Evolutionary conservation across 1,140 invertebrate genomes (phyloP).

Genomic region (Ridgeia piscesae): DNA sequence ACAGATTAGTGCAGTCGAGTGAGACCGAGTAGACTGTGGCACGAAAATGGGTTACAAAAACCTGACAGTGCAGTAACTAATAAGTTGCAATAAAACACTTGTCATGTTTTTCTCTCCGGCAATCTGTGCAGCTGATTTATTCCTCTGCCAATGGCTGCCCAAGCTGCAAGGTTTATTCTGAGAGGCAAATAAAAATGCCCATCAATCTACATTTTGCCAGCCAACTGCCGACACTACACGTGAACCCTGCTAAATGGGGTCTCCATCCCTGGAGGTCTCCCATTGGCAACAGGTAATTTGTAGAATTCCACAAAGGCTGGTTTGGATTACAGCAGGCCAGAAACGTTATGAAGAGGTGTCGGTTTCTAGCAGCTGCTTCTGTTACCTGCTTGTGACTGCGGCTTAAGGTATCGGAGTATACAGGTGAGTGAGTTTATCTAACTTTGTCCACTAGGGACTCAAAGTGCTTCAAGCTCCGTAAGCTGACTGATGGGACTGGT

Average conservation of each 20-base stretch:
- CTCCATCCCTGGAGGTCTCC: not conserved
- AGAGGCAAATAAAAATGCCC: slow-evolving; percentile 1
- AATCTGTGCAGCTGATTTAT: not conserved
- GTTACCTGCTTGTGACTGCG: not conserved
- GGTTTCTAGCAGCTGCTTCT: not conserved
- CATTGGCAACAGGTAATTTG: not conserved
- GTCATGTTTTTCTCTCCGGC: not conserved
- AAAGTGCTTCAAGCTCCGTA: not conserved
- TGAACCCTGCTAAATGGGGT: not conserved
- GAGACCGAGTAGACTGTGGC: no score
- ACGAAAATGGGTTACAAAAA: no score
- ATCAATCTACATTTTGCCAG: not conserved
- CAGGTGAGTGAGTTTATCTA: not conserved
- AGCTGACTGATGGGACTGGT: not conserved
- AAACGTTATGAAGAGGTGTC: not conserved
- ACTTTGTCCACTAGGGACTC: not conserved
- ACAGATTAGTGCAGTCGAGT: not conserved
- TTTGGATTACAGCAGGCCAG: not conserved
- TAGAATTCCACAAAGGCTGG: not conserved
- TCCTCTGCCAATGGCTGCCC: not conserved
- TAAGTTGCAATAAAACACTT: not conserved
- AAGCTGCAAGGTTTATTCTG: not conserved
- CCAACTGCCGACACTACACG: not conserved
- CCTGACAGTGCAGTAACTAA: not conserved
- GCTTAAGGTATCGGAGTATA: not conserved